Percentiles rank a stretch among this genome's conserved stretches.
Conservation (phyloP, 2,888 invertebrate species). For the Pyrrhosoma nymphula region DNA sequence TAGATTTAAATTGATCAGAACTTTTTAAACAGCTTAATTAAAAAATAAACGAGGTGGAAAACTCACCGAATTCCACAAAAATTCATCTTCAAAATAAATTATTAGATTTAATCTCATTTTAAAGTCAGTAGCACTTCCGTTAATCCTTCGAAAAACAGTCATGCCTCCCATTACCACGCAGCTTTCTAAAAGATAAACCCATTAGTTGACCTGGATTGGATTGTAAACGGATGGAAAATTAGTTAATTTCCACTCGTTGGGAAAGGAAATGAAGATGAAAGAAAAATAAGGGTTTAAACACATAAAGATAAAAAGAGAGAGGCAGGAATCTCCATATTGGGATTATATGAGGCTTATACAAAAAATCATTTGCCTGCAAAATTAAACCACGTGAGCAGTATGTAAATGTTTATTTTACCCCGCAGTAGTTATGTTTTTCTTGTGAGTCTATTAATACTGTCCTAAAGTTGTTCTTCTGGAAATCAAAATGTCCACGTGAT, state of each 20-base stretch:
- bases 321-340: background rate
- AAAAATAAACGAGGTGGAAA: background rate
- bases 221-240: background rate
- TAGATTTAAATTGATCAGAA: background rate
- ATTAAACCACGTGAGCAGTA: no score
- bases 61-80: background rate
- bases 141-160: background rate
- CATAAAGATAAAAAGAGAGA: background rate
- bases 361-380: no score
- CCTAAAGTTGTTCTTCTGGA: no score
- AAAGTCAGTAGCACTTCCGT: background rate
- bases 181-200: background rate
- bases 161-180: background rate
- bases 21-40: background rate
- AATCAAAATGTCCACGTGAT: no score
- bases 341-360: background rate
- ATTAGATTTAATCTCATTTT: background rate
- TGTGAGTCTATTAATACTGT: no score
- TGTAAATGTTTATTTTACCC: no score
- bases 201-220: slow-evolving; percentile 18
- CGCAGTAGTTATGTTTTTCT: no score
- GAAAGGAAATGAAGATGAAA: background rate
- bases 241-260: background rate
- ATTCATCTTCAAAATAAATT: background rate
- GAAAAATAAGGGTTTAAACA: background rate